These are phyloP conservation scores for Sus scrofa DNA, from an alignment of 2,113 vertebrate species.

Conservation along the genomic window DNA sequence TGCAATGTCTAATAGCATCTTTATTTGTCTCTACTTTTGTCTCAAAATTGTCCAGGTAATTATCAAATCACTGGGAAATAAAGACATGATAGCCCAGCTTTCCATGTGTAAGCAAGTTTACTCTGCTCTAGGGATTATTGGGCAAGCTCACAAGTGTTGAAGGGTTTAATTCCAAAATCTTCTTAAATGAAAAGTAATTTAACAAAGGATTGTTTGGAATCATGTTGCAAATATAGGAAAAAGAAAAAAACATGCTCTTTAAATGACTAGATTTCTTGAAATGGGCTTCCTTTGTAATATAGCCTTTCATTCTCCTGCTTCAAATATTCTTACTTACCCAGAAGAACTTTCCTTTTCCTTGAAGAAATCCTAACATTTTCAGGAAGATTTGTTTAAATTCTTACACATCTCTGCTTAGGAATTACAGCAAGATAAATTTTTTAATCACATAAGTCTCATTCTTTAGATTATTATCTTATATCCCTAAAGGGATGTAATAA, in stretches of 20 bases:
- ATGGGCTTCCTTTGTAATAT: not conserved
- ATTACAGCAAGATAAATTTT: not conserved
- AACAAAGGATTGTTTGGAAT: not conserved
- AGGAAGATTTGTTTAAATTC: not conserved
- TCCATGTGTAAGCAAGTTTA: not conserved
- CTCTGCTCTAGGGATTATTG: not conserved
- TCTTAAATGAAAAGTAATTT: constrained; percentile 49
- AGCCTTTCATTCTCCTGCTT: not conserved
- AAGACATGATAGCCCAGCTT: not conserved
- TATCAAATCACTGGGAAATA: not conserved
- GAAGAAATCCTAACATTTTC: not conserved
- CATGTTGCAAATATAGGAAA: not conserved
- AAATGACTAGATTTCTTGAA: not conserved
- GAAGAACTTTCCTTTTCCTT: not conserved
- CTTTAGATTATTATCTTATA: not conserved
- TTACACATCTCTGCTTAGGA: not conserved
- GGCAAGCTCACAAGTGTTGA: not conserved
- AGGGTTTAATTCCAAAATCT: constrained; percentile 20
- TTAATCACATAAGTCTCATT: not conserved
- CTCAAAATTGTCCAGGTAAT: not conserved
- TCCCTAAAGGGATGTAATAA: not conserved
- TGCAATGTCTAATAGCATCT: not conserved
- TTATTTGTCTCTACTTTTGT: not conserved
- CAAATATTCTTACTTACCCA: not conserved
- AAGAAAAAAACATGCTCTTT: not conserved